Evolutionary conservation across 1,140 invertebrate genomes (phyloP), one percentile per base, ranked within the genome.

Genomic region (Papilio machaon): DNA sequence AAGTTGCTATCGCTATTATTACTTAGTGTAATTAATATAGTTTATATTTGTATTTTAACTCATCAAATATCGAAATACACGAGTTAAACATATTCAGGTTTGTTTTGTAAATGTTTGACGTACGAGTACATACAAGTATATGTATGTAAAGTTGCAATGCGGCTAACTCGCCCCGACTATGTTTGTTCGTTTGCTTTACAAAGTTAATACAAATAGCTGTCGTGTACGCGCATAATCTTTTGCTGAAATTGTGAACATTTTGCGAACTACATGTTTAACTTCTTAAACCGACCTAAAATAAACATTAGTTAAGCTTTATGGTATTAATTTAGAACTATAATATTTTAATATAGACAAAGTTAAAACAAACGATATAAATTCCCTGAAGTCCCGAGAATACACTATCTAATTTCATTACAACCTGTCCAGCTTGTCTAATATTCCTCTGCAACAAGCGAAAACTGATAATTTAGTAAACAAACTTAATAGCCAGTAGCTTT

Each of bases 151-250:
- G 11, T 64, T 64, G 19, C 60, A 64, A 23, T 64, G 60, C 60
- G 60, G 60, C 60, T 23, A 30, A 17, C 54, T 17, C 17, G 54
- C 54, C n/a, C n/a, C 60, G 60, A 30, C 23, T 64, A 9, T 64
- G 60, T 64, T 64, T 64, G 60, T 64, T 64, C 60, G 19, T 64
- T 64, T 64, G 60, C 23, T 64, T 64, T 64, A 3, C 60, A 64
- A 64, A 64, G 60, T 23, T 64, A 30, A 64, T 64, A 64, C 23
- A 64, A 64, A 64, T 64, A 64, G 23, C 60, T 23, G 23, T 30
- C 60, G 60, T 64, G 60, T 30, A 30, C 23, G 60, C 60, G 60
- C 60, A 64, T 64, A 64, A 64, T 30, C 60, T 30, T 64, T 64
- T 64, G 13, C 23, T 64, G 13, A 64, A 64, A 64, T 64, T 30